Conservation (phyloP, 30 jellyfish, hydroid and myxozoan genomes). For the Calvadosia cruxmelitensis region DNA sequence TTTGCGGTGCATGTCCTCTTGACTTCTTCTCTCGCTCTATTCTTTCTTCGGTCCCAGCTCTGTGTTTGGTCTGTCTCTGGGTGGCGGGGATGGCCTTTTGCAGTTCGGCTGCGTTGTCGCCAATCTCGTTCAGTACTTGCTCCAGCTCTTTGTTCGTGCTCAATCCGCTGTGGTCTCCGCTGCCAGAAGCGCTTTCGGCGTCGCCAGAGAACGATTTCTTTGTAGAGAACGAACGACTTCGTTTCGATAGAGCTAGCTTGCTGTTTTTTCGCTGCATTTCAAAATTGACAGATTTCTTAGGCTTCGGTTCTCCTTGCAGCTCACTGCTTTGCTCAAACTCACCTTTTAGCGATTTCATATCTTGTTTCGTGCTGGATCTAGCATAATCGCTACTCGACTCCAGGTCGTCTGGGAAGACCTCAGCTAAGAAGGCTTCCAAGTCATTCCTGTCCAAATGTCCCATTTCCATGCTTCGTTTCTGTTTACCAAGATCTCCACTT, state of each 20-base stretch:
- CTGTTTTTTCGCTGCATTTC: background rate
- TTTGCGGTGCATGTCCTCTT: background rate
- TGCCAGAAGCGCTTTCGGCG: background rate
- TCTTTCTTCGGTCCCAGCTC: background rate
- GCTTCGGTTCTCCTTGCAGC: background rate
- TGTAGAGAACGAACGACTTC: background rate
- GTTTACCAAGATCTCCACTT: background rate
- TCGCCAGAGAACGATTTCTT: background rate
- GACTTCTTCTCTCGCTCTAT: background rate
- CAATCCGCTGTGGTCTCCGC: background rate
- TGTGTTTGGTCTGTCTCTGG: background rate
- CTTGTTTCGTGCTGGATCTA: too few relatives aligned
- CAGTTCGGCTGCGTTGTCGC: background rate
- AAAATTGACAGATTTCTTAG: background rate
- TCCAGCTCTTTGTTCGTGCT: constrained; percentile 2
- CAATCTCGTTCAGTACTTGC: background rate
- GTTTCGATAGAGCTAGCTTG: background rate
- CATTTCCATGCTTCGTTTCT: background rate
- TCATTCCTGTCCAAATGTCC: background rate
- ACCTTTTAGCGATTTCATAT: background rate
- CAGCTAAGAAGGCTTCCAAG: background rate
- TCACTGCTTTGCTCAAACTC: background rate
- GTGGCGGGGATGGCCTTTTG: background rate
- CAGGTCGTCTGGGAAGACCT: background rate
- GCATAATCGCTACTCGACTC: too few relatives aligned